Conservation (phyloP, 2,888 invertebrate genomes). For the Lypha dubia region DNA sequence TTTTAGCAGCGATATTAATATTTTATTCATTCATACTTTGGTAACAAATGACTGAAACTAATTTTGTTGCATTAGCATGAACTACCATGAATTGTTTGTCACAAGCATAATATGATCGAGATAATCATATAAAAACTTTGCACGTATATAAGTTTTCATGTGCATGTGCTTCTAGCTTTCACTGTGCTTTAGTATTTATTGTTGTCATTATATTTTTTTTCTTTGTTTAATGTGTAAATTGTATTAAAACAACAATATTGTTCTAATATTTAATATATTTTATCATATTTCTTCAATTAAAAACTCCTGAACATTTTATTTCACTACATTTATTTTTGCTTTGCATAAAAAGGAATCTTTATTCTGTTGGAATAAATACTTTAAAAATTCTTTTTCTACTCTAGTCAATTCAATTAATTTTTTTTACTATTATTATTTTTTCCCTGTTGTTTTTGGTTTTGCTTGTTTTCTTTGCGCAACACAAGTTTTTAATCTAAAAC, state of each 20-base stretch:
- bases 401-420: constrained; percentile 37
- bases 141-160: too few species aligned
- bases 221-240: background rate
- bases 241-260: background rate
- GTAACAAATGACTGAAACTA: too few species aligned
- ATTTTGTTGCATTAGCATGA: too few species aligned
- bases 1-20: too few species aligned
- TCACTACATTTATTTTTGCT: background rate
- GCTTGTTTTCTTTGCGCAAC: background rate
- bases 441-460: background rate
- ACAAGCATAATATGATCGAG: too few species aligned
- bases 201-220: too few species aligned
- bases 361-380: background rate
- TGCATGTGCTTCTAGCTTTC: too few species aligned
- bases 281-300: background rate
- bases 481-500: constrained; percentile 5
- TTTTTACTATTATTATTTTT: constrained; percentile 6
- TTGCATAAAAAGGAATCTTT: background rate
- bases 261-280: background rate
- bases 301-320: background rate
- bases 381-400: background rate
- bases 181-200: too few species aligned
- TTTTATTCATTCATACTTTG: too few species aligned
- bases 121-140: too few species aligned
- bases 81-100: too few species aligned